Evolutionary conservation across 2,888 invertebrate genomes (phyloP).

Genomic region (Neoascia interrupta): DNA sequence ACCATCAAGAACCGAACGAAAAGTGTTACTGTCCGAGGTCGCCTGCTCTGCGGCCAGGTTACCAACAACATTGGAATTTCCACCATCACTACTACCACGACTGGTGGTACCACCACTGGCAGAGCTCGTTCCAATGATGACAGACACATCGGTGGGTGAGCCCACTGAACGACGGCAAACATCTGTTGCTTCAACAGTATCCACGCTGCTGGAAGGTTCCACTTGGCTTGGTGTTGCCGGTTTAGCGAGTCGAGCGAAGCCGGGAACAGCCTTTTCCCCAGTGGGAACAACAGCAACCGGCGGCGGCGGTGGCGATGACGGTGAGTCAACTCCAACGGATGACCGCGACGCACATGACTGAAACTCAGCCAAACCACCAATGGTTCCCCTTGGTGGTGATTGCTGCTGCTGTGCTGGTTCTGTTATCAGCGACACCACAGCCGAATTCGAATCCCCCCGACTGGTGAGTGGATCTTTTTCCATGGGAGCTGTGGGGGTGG

Average conservation of each 20-base stretch:
- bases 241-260: conserved; percentile 23
- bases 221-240: conserved; percentile 43
- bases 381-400: conserved; percentile 26
- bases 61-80: conserved; percentile 57
- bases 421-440: conserved; percentile 25
- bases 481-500: neutral
- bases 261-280: too few species aligned
- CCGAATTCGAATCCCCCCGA: conserved; percentile 11
- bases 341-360: conserved; percentile 62
- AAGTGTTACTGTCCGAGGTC: conserved; percentile 53
- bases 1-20: conserved; percentile 64
- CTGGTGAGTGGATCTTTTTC: conserved; percentile 18
- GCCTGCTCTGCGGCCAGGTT: conserved; percentile 53
- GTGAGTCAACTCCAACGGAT: conserved; percentile 40
- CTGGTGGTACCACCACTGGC: conserved; percentile 22
- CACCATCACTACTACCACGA: conserved; percentile 39
- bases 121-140: conserved; percentile 52
- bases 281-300: too few species aligned
- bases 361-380: conserved; percentile 26
- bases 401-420: conserved; percentile 24
- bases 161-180: conserved; percentile 25
- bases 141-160: conserved; percentile 35
- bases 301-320: too few species aligned
- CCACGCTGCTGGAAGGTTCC: conserved; percentile 49
- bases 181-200: conserved; percentile 42